Evolutionary conservation across 2,797 vertebrate genomes (phyloP).

Genomic region (Anguilla obscura): DNA sequence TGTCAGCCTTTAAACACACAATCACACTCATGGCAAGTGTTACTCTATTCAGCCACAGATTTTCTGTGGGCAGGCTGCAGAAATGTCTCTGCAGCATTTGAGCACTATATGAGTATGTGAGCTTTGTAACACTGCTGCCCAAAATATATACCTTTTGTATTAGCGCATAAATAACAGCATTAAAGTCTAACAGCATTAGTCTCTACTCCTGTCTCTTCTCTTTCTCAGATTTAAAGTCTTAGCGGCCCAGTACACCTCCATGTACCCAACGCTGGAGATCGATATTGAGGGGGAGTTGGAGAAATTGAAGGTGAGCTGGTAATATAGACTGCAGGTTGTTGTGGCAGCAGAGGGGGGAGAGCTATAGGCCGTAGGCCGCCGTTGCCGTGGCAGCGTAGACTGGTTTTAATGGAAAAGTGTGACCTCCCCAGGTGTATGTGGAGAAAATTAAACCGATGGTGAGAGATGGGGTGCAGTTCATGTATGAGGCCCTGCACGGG

Average conservation of each 20-base stretch:
- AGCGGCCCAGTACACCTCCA: conserved; percentile 90
- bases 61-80: no score
- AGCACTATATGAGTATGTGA: neutral
- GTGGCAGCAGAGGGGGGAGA: neutral
- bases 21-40: neutral
- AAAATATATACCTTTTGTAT: neutral
- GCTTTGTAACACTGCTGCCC: neutral
- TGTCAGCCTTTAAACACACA: neutral
- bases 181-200: neutral
- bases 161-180: neutral
- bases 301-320: conserved; percentile 83
- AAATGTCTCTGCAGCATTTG: neutral
- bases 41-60: neutral
- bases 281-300: conserved; percentile 89
- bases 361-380: neutral
- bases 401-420: neutral
- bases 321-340: neutral
- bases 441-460: conserved; percentile 95
- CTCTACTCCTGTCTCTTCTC: conserved; percentile 45
- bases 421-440: conserved; percentile 76
- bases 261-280: conserved; percentile 92
- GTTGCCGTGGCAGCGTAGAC: neutral
- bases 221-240: conserved; percentile 86
- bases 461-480: conserved; percentile 93
- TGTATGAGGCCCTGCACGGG: conserved; percentile 93